Evolutionary conservation across 2,113 vertebrate species (phyloP).

Genomic region (Phyllostomus hastatus): DNA sequence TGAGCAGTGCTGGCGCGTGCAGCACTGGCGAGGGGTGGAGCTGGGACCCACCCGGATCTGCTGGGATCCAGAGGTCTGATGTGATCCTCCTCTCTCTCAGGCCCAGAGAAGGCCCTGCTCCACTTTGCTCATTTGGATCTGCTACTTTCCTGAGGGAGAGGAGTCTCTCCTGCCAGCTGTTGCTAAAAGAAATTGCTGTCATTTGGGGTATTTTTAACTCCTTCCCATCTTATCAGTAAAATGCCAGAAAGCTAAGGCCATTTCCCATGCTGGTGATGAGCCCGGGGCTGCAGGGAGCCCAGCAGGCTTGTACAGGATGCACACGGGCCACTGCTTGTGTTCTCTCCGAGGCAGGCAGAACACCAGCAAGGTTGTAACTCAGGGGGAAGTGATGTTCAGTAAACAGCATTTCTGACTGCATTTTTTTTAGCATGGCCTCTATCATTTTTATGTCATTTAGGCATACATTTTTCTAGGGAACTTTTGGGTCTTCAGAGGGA

Average conservation of each 20-base stretch:
- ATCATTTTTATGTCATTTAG: not conserved
- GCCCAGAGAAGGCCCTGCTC: not conserved
- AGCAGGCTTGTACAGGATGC: rapidly evolving
- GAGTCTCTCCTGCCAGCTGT: not conserved
- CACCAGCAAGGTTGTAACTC: not conserved
- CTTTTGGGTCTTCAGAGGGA: not conserved
- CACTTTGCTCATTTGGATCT: not conserved
- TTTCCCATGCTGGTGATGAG: not conserved
- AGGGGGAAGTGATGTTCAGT: not conserved
- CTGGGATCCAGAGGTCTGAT: not conserved
- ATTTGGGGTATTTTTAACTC: not conserved
- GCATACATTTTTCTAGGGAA: not conserved
- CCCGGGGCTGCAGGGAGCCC: not conserved
- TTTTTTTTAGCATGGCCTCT: not conserved
- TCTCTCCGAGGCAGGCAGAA: not conserved
- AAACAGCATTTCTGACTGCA: not conserved
- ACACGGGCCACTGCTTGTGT: rapidly evolving
- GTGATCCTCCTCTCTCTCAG: not conserved
- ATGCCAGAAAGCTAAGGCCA: not conserved
- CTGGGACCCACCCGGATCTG: not conserved
- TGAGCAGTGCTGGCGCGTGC: not conserved
- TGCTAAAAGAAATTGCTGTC: not conserved
- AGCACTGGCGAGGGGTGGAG: rapidly evolving
- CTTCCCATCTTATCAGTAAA: not conserved
- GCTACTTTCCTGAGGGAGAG: not conserved